These are phyloP conservation scores for Cyclura pinguis DNA, from an alignment of 2,797 vertebrate species.

Conservation along the genomic window DNA sequence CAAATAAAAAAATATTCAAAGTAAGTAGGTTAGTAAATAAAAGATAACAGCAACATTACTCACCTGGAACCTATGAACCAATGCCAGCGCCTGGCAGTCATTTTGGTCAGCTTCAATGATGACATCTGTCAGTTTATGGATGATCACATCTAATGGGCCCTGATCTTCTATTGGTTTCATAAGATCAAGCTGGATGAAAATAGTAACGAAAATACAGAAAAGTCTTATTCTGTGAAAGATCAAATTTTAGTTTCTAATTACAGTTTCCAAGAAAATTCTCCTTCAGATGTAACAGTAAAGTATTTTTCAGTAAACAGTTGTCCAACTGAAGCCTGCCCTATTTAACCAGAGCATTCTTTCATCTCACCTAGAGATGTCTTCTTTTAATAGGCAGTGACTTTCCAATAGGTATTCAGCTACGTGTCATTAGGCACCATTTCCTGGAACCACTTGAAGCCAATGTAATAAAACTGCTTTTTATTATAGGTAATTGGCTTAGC, in stretches of 20 bases:
- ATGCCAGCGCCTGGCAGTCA: constrained; percentile 90
- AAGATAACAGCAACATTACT: constrained; percentile 31
- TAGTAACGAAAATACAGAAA: constrained; percentile 16
- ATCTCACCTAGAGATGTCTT: neutral
- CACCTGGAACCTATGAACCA: constrained; percentile 97
- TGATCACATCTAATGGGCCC: constrained; percentile 96
- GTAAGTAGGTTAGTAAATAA: neutral
- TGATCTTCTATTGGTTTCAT: constrained; percentile 95
- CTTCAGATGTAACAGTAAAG: neutral
- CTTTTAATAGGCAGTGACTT: too few species aligned
- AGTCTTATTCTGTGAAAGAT: constrained; percentile 36
- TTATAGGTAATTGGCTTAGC: neutral
- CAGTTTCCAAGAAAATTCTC: neutral
- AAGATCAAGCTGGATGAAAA: constrained; percentile 88
- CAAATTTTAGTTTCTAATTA: neutral
- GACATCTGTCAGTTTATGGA: constrained; percentile 98
- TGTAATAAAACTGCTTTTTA: neutral
- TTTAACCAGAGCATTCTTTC: neutral
- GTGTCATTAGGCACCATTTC: neutral
- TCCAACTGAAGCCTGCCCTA: neutral
- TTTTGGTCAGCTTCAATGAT: constrained; percentile 98
- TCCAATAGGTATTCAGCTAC: neutral
- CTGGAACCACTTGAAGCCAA: neutral
- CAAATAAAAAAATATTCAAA: neutral
- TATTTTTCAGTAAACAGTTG: neutral